Percentiles rank a stretch among this genome's conserved stretches.
Conservation (phyloP, 1,140 invertebrate species). For the Muscidifurax raptorellus region DNA sequence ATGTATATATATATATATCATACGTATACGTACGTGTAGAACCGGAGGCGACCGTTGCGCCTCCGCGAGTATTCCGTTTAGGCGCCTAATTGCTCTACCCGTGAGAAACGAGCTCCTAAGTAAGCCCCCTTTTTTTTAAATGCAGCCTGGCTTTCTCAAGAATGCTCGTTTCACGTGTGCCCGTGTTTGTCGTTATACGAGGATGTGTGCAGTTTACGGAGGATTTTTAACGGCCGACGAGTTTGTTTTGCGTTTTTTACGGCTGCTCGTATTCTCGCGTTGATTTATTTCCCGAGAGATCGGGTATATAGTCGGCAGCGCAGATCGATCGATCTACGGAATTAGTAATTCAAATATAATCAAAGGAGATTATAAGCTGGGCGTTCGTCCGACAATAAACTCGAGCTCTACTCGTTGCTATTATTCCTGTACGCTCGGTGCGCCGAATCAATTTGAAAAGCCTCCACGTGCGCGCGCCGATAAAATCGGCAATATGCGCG, state of each 20-base stretch:
- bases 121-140: constrained; percentile 3
- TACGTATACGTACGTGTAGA: background rate
- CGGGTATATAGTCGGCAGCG: background rate
- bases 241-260: background rate
- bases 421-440: no score
- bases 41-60: background rate
- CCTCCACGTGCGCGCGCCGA: background rate
- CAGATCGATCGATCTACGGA: background rate
- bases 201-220: no score
- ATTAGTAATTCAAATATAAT: no score
- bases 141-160: background rate
- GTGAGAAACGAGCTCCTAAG: constrained; percentile 32
- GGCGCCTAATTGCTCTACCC: constrained; percentile 8
- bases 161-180: background rate
- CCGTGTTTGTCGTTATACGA: no score
- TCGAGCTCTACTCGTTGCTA: no score
- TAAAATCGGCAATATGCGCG: background rate
- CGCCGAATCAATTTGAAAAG: background rate
- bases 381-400: no score
- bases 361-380: no score
- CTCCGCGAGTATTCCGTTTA: constrained; percentile 23
- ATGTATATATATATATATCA: background rate
- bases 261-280: background rate
- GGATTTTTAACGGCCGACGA: background rate
- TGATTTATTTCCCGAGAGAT: background rate